Evolutionary conservation across 2,888 invertebrate species (phyloP).

Genomic region (Pasiphila rectangulata): DNA sequence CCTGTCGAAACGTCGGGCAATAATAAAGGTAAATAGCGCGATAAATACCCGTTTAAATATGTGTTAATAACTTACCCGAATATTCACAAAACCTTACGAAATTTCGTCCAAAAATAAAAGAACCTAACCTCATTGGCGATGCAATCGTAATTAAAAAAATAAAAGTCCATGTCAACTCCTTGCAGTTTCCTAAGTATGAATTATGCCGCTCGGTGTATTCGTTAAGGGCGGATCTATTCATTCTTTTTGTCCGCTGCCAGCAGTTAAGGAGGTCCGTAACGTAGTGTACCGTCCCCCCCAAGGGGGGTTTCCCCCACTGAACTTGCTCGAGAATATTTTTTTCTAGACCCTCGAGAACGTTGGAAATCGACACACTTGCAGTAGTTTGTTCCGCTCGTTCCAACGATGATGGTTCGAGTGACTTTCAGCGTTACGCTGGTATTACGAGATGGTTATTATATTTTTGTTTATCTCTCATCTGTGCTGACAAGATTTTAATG

Average conservation of each 20-base stretch:
- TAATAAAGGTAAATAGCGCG: too few relatives aligned
- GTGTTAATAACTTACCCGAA: too few relatives aligned
- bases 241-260: slow-evolving; percentile 78
- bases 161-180: slow-evolving; percentile 71
- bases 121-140: slow-evolving; percentile 44
- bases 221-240: slow-evolving; percentile 81
- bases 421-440: slow-evolving; percentile 57
- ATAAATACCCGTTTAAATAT: too few relatives aligned
- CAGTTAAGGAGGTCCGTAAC: slow-evolving; percentile 76
- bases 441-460: slow-evolving; percentile 45
- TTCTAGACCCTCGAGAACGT: slow-evolving; percentile 74
- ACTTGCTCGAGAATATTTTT: slow-evolving; percentile 79
- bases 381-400: slow-evolving; percentile 73
- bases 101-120: slow-evolving; percentile 20
- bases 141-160: slow-evolving; percentile 52
- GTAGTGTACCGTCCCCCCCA: slow-evolving; percentile 15
- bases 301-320: slow-evolving; percentile 54
- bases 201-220: slow-evolving; percentile 81
- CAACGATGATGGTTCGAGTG: slow-evolving; percentile 74
- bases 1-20: too few relatives aligned
- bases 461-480: slow-evolving; percentile 38
- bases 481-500: slow-evolving; percentile 20
- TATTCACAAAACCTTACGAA: slow-evolving; percentile 7
- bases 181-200: slow-evolving; percentile 79
- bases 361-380: slow-evolving; percentile 80